Percentiles rank a stretch among this genome's conserved stretches.
Evolutionary conservation across 2,797 vertebrate species (phyloP).

Genomic region (Crocidura indochinensis): DNA sequence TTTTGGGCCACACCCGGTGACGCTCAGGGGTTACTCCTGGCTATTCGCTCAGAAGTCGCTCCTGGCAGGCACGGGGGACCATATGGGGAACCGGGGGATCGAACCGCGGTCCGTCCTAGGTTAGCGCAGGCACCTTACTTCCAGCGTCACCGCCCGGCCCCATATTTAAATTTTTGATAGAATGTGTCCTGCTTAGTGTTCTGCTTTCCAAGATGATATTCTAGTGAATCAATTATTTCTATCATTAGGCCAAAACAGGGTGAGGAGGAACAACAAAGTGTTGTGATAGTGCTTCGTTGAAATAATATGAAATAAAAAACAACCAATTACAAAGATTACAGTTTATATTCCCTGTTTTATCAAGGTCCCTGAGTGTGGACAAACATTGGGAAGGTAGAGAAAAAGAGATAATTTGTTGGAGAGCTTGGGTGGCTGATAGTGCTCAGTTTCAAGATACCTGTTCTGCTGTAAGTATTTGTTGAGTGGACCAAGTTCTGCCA

Average conservation of each 20-base stretch:
- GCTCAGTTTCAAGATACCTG: constrained; percentile 89
- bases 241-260: neutral
- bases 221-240: neutral
- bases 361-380: neutral
- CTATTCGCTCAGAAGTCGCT: too few species aligned
- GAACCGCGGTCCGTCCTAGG: too few species aligned
- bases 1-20: too few species aligned
- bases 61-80: too few species aligned
- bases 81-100: too few species aligned
- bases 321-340: neutral
- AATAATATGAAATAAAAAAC: neutral
- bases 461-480: constrained; percentile 97
- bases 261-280: neutral
- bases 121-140: too few species aligned
- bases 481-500: constrained; percentile 96
- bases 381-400: fast-evolving
- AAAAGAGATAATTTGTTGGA: fast-evolving
- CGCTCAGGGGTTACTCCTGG: too few species aligned
- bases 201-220: neutral
- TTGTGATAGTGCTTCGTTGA: neutral
- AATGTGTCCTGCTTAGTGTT: neutral
- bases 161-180: neutral
- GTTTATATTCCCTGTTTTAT: neutral
- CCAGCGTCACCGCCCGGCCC: too few species aligned
- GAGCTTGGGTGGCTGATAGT: fast-evolving